Evolutionary conservation across 2,888 invertebrate species (phyloP).

Genomic region (Molorchus minor): DNA sequence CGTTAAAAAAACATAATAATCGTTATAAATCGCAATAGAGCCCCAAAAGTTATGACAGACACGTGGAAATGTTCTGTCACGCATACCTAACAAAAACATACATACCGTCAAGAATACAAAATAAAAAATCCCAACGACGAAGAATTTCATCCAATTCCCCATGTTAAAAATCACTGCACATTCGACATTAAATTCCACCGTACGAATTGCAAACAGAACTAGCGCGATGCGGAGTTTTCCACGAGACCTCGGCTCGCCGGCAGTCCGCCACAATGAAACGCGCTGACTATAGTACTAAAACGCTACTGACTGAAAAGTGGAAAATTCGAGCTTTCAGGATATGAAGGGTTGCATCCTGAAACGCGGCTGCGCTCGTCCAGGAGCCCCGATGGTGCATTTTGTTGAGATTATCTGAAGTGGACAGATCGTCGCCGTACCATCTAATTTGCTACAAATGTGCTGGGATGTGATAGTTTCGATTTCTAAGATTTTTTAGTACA

Average conservation of each 20-base stretch:
- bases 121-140: background rate
- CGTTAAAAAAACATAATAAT: too few species aligned
- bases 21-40: too few species aligned
- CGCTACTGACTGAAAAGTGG: constrained; percentile 14
- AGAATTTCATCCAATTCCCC: constrained; percentile 4
- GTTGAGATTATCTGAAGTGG: too few species aligned
- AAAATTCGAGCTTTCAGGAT: constrained; percentile 14
- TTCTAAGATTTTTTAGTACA: too few species aligned
- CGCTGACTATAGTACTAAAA: constrained; percentile 1
- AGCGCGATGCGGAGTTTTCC: constrained; percentile 1
- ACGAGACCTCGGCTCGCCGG: constrained; percentile 9
- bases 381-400: too few species aligned
- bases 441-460: too few species aligned
- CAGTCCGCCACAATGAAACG: background rate
- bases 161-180: constrained; percentile 15
- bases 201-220: background rate
- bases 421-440: too few species aligned
- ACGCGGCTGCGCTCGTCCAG: constrained; percentile 15
- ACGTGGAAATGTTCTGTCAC: too few species aligned
- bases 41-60: too few species aligned
- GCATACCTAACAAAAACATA: too few species aligned
- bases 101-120: constrained; percentile 9
- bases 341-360: background rate
- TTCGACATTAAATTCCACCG: background rate
- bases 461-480: too few species aligned